These are phyloP conservation scores for Corythaixoides concolor DNA, from an alignment of 2,113 vertebrate species.

Conservation along the genomic window DNA sequence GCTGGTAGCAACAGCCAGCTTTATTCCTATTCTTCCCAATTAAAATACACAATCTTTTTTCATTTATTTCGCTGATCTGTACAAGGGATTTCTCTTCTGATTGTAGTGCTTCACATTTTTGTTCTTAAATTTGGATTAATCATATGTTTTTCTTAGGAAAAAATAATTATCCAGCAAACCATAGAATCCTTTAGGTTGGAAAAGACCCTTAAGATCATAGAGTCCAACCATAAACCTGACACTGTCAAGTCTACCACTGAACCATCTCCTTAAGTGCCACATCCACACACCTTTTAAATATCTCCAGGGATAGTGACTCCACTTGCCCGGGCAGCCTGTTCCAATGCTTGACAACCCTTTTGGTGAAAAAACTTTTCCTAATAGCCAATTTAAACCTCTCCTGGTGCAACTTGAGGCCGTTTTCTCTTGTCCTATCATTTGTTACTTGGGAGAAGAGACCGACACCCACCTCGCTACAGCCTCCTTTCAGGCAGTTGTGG, in stretches of 20 bases:
- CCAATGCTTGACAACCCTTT: no score
- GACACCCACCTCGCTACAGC: no score
- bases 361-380: no score
- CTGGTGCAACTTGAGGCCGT: no score
- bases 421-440: no score
- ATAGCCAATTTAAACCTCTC: no score
- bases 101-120: background rate
- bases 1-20: background rate
- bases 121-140: background rate
- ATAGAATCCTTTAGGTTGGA: background rate
- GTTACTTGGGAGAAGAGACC: no score
- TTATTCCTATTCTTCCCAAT: background rate
- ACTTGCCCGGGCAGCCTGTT: no score
- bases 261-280: no score
- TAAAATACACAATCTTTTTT: background rate
- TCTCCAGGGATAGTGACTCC: background rate
- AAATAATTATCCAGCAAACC: background rate
- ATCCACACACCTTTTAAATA: background rate
- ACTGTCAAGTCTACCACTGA: no score
- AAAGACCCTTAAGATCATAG: background rate
- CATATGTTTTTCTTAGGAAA: background rate
- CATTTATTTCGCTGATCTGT: background rate
- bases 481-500: no score
- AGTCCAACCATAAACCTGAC: no score
- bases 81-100: background rate